Percentiles rank a stretch among this genome's conserved stretches.
phyloP scores from a whole-genome alignment of 2,888 invertebrate genomes.

The Dolichopus griseipennis region DNA sequence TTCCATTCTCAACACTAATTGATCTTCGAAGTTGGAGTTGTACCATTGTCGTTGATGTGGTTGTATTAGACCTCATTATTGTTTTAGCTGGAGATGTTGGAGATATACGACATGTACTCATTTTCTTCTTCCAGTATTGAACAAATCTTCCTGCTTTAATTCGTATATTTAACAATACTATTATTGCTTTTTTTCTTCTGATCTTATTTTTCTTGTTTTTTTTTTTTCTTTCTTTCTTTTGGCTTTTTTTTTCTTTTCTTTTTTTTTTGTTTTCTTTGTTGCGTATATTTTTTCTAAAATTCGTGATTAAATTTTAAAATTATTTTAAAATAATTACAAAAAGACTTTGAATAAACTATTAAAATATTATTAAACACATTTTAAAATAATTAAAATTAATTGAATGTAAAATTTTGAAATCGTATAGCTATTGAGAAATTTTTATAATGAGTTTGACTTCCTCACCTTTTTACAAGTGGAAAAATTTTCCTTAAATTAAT shows the following conservation, averaged over 20 bases:
- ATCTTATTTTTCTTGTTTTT: background rate
- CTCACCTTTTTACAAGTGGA: background rate
- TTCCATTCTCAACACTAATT: background rate
- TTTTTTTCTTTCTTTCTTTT: background rate
- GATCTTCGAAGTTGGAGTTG: background rate
- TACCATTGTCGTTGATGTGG: background rate
- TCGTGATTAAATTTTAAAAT: too few species aligned
- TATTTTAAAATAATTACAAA: too few species aligned
- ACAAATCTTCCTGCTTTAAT: background rate
- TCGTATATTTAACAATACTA: background rate
- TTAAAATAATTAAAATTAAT: too few species aligned
- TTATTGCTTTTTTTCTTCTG: background rate
- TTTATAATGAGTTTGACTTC: background rate
- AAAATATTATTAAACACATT: too few species aligned
- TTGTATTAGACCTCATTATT: background rate
- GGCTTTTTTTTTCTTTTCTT: too few species aligned
- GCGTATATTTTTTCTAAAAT: too few species aligned
- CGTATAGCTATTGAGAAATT: background rate
- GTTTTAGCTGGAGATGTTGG: background rate
- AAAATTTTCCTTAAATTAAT: background rate
- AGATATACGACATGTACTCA: background rate
- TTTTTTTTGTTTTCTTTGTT: too few species aligned
- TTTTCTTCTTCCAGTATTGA: background rate
- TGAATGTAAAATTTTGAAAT: too few species aligned
- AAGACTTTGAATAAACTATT: too few species aligned